These are phyloP conservation scores for Nudaria mundana DNA, from an alignment of 2,888 invertebrate species.

Conservation along the genomic window DNA sequence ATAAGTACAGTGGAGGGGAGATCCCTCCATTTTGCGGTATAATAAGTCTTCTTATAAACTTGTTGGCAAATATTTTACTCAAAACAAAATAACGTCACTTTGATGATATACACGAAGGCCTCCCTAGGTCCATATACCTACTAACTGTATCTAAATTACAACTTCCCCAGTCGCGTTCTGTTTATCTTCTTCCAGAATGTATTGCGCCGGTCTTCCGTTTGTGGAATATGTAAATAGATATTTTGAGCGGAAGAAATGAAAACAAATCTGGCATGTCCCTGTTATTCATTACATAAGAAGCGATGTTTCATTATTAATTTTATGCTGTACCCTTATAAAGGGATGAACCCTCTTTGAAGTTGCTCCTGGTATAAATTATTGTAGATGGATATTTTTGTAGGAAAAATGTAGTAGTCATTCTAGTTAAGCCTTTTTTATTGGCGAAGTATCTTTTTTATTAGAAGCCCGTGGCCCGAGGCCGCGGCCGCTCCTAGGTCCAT, in stretches of 20 bases:
- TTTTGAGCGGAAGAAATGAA: constrained; percentile 59
- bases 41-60: too few species aligned
- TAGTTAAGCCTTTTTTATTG: too few species aligned
- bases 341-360: constrained; percentile 30
- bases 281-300: constrained; percentile 42
- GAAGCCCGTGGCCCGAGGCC: too few species aligned
- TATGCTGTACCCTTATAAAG: constrained; percentile 29
- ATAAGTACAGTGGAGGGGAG: too few species aligned
- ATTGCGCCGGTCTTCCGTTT: constrained; percentile 58
- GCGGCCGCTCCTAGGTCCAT: too few species aligned
- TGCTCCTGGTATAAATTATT: constrained; percentile 21
- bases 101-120: constrained; percentile 42
- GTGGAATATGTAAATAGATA: constrained; percentile 63
- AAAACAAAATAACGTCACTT: constrained; percentile 40
- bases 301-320: constrained; percentile 42
- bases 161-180: constrained; percentile 58
- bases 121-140: constrained; percentile 27
- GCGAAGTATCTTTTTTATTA: too few species aligned
- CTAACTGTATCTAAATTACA: constrained; percentile 60
- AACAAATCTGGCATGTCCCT: constrained; percentile 44
- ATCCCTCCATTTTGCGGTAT: too few species aligned
- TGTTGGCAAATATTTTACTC: constrained; percentile 49
- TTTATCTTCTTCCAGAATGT: constrained; percentile 66
- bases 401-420: too few species aligned
- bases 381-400: constrained; percentile 16